phyloP scores from a whole-genome alignment of 30 jellyfish, hydroid and myxozoan species.

The Turritopsis rubra region DNA sequence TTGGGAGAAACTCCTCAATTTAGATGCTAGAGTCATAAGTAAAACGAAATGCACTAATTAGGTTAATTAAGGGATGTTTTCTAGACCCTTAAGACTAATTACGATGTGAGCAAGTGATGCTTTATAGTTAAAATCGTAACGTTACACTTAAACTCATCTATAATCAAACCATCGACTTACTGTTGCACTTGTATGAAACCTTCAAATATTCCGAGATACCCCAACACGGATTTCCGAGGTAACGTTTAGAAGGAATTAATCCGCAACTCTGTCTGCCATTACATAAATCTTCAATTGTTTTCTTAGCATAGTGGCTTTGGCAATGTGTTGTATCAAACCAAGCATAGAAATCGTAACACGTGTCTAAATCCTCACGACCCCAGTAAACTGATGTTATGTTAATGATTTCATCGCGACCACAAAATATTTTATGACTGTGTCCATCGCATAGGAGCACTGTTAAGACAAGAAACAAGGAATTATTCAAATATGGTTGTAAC shows the following conservation, averaged over 20 bases:
- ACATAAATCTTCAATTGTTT: background rate
- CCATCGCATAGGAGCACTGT: background rate
- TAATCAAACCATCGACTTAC: background rate
- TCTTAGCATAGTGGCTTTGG: background rate
- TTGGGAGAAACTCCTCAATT: no score
- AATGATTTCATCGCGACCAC: background rate
- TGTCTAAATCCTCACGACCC: background rate
- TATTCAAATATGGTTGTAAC: no score
- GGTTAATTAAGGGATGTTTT: no score
- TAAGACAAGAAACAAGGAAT: no score
- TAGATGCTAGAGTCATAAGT: no score
- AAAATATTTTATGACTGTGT: background rate
- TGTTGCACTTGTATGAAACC: background rate
- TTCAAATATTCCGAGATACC: background rate
- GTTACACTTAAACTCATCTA: background rate
- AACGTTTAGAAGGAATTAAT: background rate
- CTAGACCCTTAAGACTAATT: no score
- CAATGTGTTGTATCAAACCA: background rate
- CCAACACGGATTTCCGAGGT: background rate
- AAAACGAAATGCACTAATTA: no score
- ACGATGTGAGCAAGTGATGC: no score
- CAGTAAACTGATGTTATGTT: background rate
- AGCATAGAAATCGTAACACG: background rate
- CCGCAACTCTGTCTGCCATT: background rate
- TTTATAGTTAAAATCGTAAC: background rate